Evolutionary conservation across 2,113 vertebrate species (phyloP).

Genomic region (Lichenostomus cassidix): DNA sequence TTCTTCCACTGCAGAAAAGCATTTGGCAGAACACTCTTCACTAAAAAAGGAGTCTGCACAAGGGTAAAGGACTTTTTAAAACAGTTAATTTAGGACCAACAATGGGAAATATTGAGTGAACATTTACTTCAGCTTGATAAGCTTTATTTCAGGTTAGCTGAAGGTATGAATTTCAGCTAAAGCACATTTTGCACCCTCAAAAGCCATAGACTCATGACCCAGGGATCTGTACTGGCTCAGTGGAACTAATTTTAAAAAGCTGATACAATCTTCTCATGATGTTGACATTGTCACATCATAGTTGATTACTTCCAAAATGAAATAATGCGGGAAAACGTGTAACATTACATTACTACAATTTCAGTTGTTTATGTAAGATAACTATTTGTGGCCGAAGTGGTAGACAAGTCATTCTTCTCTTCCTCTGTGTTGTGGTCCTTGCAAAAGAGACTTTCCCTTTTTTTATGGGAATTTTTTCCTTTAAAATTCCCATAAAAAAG

Average conservation of each 20-base stretch:
- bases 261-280: neutral
- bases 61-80: neutral
- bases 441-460: no score
- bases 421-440: neutral
- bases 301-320: neutral
- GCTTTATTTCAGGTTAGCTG: neutral
- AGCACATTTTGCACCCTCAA: neutral
- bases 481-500: neutral
- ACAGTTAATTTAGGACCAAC: neutral
- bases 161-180: neutral
- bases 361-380: neutral
- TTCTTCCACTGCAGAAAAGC: neutral
- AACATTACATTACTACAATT: neutral
- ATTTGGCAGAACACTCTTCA: neutral
- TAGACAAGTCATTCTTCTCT: neutral
- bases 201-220: neutral
- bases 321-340: neutral
- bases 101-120: neutral
- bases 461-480: no score
- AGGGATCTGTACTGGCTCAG: neutral
- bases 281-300: neutral
- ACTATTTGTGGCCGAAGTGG: neutral
- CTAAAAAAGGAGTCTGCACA: neutral
- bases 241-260: neutral
- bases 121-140: neutral